phyloP scores from a whole-genome alignment of 1,140 invertebrate genomes.

The Scaptomyza pallida region DNA sequence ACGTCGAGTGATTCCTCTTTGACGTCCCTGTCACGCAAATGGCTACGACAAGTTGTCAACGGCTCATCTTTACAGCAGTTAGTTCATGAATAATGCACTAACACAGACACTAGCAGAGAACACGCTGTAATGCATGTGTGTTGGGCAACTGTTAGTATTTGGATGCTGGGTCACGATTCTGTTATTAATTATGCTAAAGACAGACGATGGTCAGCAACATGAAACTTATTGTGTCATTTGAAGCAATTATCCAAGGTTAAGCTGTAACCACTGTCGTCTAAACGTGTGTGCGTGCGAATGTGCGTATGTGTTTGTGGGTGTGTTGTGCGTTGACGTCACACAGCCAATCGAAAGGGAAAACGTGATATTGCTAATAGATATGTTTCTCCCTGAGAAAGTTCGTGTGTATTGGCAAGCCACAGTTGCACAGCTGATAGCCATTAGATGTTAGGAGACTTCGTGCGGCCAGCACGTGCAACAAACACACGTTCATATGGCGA shows the following conservation, averaged over 20 bases:
- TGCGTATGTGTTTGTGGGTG: no score
- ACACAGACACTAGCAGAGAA: slow-evolving; percentile 6
- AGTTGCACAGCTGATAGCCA: slow-evolving; percentile 7
- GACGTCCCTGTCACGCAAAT: slow-evolving; percentile 10
- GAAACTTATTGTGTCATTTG: slow-evolving; percentile 55
- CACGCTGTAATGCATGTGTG: slow-evolving; percentile 1
- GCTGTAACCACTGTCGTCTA: slow-evolving; percentile 21
- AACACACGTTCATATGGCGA: slow-evolving; percentile 41
- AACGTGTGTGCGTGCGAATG: neutral
- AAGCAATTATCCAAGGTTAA: slow-evolving; percentile 61
- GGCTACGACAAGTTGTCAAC: slow-evolving; percentile 53
- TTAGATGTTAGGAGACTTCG: slow-evolving; percentile 21
- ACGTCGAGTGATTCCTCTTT: slow-evolving; percentile 35
- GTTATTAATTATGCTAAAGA: slow-evolving; percentile 62
- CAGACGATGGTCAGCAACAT: slow-evolving; percentile 34
- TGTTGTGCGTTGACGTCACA: slow-evolving; percentile 4
- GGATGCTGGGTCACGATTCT: slow-evolving; percentile 26
- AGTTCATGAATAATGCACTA: slow-evolving; percentile 64
- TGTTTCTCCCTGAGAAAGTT: no score
- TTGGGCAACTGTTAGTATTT: neutral
- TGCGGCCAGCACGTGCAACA: slow-evolving; percentile 44
- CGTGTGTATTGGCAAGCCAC: no score
- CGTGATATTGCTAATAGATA: slow-evolving; percentile 23
- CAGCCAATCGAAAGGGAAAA: slow-evolving; percentile 28
- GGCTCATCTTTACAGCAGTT: slow-evolving; percentile 10